Evolutionary conservation across 1,140 invertebrate species (phyloP), one percentile per base, ranked within the genome.

Genomic region (Heliconius congener): DNA sequence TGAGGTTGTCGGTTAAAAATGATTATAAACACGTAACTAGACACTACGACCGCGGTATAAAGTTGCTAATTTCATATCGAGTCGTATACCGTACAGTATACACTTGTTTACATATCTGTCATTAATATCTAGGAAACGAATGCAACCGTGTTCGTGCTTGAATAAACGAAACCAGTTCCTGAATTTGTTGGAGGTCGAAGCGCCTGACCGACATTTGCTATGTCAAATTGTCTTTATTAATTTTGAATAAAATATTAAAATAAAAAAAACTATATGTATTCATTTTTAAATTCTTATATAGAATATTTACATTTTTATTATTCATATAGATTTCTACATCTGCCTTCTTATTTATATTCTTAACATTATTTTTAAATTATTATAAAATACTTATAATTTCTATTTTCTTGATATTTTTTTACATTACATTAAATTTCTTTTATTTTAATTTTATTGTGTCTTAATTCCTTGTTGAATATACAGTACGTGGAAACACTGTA

Each of bases 61-160:
- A 77, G 71, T 77, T 66, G 75, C 70, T 80, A 74, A 77, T 81
- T 81, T 77, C 27, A 37, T 76, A 71, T 72, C 73, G 73, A 70
- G 6, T 80, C 42, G 37, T 60, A 66, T 66, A 66, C 4, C 27
- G 23, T 66, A 66, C 13, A 27, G 23, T 66, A 30, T 66, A 55
- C 30, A 76, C 52, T 66, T 34, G 78, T 80, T 76, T 72, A 73
- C 71, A 50, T 80, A 76, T 80, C 23, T 80, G 79, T 77, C 57
- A 80, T 76, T 80, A 80, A 80, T 80, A 80, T 80, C 71, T 52
- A 79, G 79, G 79, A 80, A 80, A 76, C 52, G 71, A 73, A 76
- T 77, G 55, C 71, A 46, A 50, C 23, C 46, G 60, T 57, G 74
- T 72, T 80, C 52, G 66, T 72, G 79, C 75, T 73, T 55, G 79